These are phyloP conservation scores for Sorex araneus DNA, from an alignment of 2,113 vertebrate genomes.

Conservation along the genomic window DNA sequence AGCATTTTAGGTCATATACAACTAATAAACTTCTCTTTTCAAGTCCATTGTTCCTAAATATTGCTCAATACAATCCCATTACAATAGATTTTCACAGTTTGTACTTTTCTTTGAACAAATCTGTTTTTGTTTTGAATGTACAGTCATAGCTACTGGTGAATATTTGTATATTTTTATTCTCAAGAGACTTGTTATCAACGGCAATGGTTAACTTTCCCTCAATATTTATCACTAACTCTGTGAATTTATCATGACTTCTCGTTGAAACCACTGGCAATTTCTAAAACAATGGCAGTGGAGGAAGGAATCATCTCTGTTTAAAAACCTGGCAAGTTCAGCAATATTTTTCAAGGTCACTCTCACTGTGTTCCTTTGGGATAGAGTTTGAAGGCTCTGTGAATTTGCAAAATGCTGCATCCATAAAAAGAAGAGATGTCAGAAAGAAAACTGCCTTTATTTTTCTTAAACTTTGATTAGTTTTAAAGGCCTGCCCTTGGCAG, in stretches of 20 bases:
- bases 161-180: conserved; percentile 38
- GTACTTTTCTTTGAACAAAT: conserved; percentile 59
- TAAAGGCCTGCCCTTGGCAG: conserved; percentile 46
- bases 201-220: background rate
- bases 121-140: conserved; percentile 34
- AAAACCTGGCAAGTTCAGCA: conserved; percentile 51
- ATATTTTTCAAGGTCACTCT: conserved; percentile 58
- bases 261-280: conserved; percentile 3
- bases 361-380: background rate
- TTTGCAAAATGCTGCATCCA: conserved; percentile 57
- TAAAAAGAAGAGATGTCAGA: conserved; percentile 50
- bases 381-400: conserved; percentile 48
- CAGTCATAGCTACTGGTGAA: conserved; percentile 44
- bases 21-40: conserved; percentile 62
- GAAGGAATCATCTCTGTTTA: conserved; percentile 15
- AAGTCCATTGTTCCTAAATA: conserved; percentile 66
- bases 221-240: background rate
- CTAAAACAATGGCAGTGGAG: background rate
- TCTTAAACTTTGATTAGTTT: conserved; percentile 69
- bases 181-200: conserved; percentile 37
- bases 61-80: conserved; percentile 33
- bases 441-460: background rate
- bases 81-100: conserved; percentile 36
- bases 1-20: conserved; percentile 49
- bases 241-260: background rate